Evolutionary conservation across 2,888 invertebrate species (phyloP).

Genomic region (Matsumyia berberina): DNA sequence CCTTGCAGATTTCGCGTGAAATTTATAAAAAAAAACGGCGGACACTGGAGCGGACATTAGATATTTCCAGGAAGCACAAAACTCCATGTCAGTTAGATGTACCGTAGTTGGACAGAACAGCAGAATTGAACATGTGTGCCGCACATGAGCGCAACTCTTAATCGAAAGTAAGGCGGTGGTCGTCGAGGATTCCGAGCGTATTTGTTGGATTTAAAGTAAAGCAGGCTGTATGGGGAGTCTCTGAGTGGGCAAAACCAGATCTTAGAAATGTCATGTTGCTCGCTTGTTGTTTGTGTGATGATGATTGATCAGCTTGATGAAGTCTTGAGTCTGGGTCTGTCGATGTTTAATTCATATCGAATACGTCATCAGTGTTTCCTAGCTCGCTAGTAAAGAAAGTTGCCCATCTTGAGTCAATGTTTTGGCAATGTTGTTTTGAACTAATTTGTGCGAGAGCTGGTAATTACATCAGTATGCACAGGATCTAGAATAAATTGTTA

Average conservation of each 20-base stretch:
- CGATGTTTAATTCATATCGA: slow-evolving; percentile 70
- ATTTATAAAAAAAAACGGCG: slow-evolving; percentile 14
- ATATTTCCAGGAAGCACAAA: slow-evolving; percentile 55
- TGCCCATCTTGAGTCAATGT: slow-evolving; percentile 42
- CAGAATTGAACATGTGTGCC: slow-evolving; percentile 40
- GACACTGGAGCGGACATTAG: slow-evolving; percentile 47
- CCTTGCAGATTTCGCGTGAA: slow-evolving; percentile 46
- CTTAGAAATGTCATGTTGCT: slow-evolving; percentile 52
- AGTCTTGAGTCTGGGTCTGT: slow-evolving; percentile 41
- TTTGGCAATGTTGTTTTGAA: slow-evolving; percentile 14
- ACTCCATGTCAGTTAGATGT: slow-evolving; percentile 28
- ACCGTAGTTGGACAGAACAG: slow-evolving; percentile 43
- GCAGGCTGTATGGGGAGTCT: slow-evolving; percentile 25
- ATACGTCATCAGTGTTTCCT: slow-evolving; percentile 66
- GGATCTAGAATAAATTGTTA: background rate
- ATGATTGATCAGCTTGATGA: slow-evolving; percentile 65
- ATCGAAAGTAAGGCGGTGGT: slow-evolving; percentile 65
- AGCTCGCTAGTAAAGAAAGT: slow-evolving; percentile 57
- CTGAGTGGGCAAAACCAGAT: slow-evolving; percentile 50
- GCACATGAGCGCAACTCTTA: slow-evolving; percentile 64
- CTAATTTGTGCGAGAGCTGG: slow-evolving; percentile 28
- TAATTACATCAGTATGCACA: slow-evolving; percentile 8
- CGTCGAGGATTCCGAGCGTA: slow-evolving; percentile 7
- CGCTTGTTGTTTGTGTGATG: slow-evolving; percentile 60
- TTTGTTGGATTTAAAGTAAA: slow-evolving; percentile 18